Evolutionary conservation across 2,888 invertebrate species (phyloP).

Genomic region (Tetramorium bicarinatum): DNA sequence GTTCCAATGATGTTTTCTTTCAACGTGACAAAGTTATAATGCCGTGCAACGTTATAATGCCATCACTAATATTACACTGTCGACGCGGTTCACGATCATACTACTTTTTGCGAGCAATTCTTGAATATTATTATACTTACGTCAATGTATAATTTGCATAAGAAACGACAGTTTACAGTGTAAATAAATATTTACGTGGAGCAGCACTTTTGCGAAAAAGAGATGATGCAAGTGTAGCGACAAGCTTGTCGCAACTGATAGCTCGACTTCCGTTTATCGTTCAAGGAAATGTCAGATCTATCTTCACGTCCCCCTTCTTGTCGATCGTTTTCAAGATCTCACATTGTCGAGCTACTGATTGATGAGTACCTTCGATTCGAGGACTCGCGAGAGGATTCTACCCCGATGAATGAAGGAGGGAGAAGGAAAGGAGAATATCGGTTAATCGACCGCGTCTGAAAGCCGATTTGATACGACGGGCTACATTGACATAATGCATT

Average conservation of each 20-base stretch:
- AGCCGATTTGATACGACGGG: constrained; percentile 40
- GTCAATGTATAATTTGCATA: constrained; percentile 40
- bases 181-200: constrained; percentile 35
- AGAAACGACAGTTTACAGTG: not conserved
- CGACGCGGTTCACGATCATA: not conserved
- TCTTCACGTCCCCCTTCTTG: constrained; percentile 31
- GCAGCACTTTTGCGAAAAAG: not conserved
- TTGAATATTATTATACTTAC: not conserved
- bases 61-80: not conserved
- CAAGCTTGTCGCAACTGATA: constrained; percentile 38
- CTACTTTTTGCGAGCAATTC: constrained; percentile 5
- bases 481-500: constrained; percentile 41
- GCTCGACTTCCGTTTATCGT: constrained; percentile 45
- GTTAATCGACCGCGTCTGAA: constrained; percentile 42
- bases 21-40: not conserved
- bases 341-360: constrained; percentile 47
- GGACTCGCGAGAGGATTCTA: constrained; percentile 18
- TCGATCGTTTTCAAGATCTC: constrained; percentile 51
- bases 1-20: not conserved
- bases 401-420: constrained; percentile 17
- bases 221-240: not conserved
- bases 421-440: constrained; percentile 26
- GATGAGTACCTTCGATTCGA: constrained; percentile 47
- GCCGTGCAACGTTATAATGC: not conserved
- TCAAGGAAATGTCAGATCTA: constrained; percentile 42